phyloP scores from a whole-genome alignment of 2,888 invertebrate species.

The Euproctis similis region DNA sequence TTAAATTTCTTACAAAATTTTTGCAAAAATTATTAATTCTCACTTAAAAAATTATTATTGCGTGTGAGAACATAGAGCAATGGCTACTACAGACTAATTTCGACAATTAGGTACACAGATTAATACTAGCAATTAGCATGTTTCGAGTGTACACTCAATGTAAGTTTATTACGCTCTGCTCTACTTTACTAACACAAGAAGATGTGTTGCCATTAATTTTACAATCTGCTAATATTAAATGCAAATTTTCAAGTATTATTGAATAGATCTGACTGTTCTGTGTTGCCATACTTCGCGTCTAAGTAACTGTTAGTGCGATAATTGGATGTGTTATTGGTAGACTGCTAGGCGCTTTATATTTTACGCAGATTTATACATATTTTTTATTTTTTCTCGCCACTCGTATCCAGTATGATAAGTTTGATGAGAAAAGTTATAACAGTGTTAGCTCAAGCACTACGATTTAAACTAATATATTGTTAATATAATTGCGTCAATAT shows the following conservation, averaged over 20 bases:
- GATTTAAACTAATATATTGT: too few relatives aligned
- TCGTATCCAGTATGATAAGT: too few relatives aligned
- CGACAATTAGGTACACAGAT: conserved; percentile 49
- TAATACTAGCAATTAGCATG: conserved; percentile 44
- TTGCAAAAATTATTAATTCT: conserved; percentile 13
- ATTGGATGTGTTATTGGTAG: conserved; percentile 26
- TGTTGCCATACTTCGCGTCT: conserved; percentile 18
- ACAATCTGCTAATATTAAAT: conserved; percentile 28
- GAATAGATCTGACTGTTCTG: conserved; percentile 5
- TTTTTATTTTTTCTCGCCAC: too few relatives aligned
- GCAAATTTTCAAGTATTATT: too few relatives aligned
- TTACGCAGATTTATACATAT: too few relatives aligned
- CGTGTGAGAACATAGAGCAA: conserved; percentile 60
- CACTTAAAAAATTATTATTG: conserved; percentile 29
- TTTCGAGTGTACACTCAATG: conserved; percentile 25
- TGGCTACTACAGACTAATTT: conserved; percentile 50
- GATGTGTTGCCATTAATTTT: conserved; percentile 26
- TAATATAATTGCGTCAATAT: too few relatives aligned
- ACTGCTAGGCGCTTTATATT: conserved; percentile 38
- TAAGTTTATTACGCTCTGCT: conserved; percentile 16
- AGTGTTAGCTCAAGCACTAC: too few relatives aligned
- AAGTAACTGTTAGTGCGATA: conserved; percentile 22
- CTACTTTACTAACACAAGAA: conserved; percentile 14
- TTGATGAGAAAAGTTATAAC: too few relatives aligned
- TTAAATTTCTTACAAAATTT: neutral